Base-by-base conservation (phyloP, 2,113 vertebrate genomes). In the Cariama cristata region DNA sequence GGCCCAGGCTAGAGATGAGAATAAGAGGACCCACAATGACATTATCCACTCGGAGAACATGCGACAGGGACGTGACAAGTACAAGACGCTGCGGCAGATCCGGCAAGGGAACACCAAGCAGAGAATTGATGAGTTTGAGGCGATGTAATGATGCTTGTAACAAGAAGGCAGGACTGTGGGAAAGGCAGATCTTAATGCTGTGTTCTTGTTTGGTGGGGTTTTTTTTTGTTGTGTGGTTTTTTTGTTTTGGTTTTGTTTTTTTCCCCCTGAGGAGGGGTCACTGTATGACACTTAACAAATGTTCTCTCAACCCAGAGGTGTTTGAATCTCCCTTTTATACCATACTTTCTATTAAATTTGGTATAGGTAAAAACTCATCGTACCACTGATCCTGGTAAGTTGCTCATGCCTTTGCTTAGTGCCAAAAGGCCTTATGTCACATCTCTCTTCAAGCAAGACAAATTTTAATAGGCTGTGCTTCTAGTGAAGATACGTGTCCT, bases 51-150 rank as follows among this genome's bases (percentile, higher is more conserved):
- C 98, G 0, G 99, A 99, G 97, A 99, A 99, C 50, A 97, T 99
- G 94, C 96, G 98, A 45, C 98, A 97, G 55, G 99, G 99, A 56
- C 99, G 99, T 38, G 99, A 99, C 98, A 99, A 99, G 97, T 99
- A 99, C 98, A 99, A 99, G 98, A 99, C 99, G 0, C 98, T 99
- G 98, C 98, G 99, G 93, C 99, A 99, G 98, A 99, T 99, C 97
- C 98, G 99, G 13, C 98, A 99, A 98, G 99, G 99, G 96, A 99
- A 99, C 98, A 99, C 99, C 94, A 99, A 99, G 98, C 99, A 99
- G 98, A 99, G 99, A 90, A 99, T 99, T 13, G 99, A 99, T 15
- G 99, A 99, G 98, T 99, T 99, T 44, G 99, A 99, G 96, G 98
- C 99, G n/a, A 98, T 99, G 98, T 99, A 99, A 94, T 28, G 17